Evolutionary conservation across 2,113 vertebrate genomes (phyloP), one percentile per base, ranked within the genome.

Genomic region (Geothlypis trichas): DNA sequence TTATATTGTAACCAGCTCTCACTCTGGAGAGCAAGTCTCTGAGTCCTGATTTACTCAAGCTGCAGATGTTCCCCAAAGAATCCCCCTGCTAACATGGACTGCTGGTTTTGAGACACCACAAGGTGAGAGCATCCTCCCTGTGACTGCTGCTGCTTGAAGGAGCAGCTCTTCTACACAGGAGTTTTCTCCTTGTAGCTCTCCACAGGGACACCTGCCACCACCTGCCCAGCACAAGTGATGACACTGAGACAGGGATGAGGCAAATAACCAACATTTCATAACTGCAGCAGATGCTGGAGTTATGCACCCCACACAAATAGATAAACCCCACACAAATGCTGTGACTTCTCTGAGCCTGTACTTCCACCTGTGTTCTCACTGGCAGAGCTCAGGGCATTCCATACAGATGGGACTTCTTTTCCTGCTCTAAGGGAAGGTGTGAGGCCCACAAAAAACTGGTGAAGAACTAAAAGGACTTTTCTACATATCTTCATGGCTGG

Each of bases 281-380:
- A 85, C 22, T 49, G 39, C 73, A 89, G 68, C 81, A 84, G 55
- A 37, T 62, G 73, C 63, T 87, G 12, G 28, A 62, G 42, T 52
- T 51, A 82, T 7, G 80, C 35, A 41, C 13, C 39, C 13, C 35
- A 31, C 3, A 4, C 26, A 41, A 41, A 41, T 24, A n/a, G 10
- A 7, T 5, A 39, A 39, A 39, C 37, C 37, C 37, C 37, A 39
- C 37, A 39, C 37, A 39, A 39, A 49, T 0, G 1, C 63, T 13
- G 37, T 13, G 22, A 66, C 47, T 80, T 63, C 76, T 57, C 27
- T 15, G 28, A 71, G 52, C 69, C 71, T 73, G 51, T 28, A 26
- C 75, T 62, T 52, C 22, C 5, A 66, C 1, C 1, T 0, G 0
- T 14, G 4, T 13, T 89, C 63, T 35, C 44, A 69, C 20, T 14